These are phyloP conservation scores for Sceloporus tristichus DNA, from an alignment of 2,113 vertebrate genomes.

Conservation along the genomic window DNA sequence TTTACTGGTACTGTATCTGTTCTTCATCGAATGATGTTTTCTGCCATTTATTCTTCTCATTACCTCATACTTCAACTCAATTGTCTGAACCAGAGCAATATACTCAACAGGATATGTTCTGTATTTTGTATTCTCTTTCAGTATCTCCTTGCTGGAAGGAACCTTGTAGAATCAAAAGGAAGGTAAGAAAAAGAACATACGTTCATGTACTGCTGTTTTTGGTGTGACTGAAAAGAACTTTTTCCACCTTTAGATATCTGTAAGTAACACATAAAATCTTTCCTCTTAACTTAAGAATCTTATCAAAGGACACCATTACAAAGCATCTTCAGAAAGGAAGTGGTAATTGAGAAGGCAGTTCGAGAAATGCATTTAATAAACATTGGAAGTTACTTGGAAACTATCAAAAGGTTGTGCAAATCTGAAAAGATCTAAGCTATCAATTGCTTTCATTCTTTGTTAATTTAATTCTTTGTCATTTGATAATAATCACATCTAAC, in stretches of 20 bases:
- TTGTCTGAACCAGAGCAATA: not conserved
- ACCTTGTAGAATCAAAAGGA: not conserved
- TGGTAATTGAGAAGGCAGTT: not conserved
- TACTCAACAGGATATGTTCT: not conserved
- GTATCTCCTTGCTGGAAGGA: slow-evolving; percentile 7
- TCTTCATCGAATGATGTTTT: not conserved
- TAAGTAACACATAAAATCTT: not conserved
- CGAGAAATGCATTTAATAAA: slow-evolving; percentile 26
- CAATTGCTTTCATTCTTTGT: not conserved
- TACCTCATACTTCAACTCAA: not conserved
- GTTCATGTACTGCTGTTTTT: slow-evolving; percentile 7
- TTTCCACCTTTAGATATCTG: not conserved
- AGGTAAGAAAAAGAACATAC: slow-evolving; percentile 1
- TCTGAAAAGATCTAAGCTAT: not conserved
- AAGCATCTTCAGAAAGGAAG: slow-evolving; percentile 25
- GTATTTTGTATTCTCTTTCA: not conserved
- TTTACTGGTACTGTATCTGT: not conserved
- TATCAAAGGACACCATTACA: slow-evolving; percentile 14
- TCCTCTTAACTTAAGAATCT: slow-evolving; percentile 16
- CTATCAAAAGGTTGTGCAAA: not conserved
- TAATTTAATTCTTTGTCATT: not conserved
- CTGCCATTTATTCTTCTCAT: not conserved
- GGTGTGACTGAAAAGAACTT: not conserved
- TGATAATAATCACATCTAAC: slow-evolving; percentile 32
- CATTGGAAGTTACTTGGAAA: slow-evolving; percentile 22